A percentile compares a stretch with the other conserved stretches of the same genome.
phyloP scores from a whole-genome alignment of 2,113 vertebrate genomes.

The Epinephelus lanceolatus region DNA sequence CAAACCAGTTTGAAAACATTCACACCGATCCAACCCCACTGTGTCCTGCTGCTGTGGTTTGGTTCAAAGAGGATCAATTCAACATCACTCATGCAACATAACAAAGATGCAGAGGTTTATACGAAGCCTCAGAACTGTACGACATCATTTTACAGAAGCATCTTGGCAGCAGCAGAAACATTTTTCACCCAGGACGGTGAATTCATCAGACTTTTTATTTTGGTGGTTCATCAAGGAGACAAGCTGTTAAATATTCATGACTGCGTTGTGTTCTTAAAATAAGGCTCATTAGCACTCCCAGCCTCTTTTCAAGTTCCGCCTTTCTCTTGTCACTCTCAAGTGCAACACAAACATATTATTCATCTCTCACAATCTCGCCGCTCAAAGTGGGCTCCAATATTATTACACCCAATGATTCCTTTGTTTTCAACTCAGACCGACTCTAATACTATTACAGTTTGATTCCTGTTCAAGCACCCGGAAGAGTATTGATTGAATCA shows the following conservation, averaged over 20 bases:
- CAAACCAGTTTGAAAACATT: no score
- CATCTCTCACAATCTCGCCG: slow-evolving; percentile 39
- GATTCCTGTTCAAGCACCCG: neutral
- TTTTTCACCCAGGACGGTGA: slow-evolving; percentile 58
- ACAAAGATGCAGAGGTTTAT: slow-evolving; percentile 6
- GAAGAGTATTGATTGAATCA: slow-evolving; percentile 28
- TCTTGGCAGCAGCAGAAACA: slow-evolving; percentile 25
- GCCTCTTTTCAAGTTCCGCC: slow-evolving; percentile 80
- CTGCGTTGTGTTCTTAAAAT: slow-evolving; percentile 83
- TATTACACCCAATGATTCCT: neutral
- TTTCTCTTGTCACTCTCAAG: slow-evolving; percentile 76
- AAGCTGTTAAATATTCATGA: slow-evolving; percentile 84
- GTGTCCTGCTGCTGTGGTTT: neutral
- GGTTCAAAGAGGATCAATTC: neutral
- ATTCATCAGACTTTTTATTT: slow-evolving; percentile 70
- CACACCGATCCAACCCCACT: no score
- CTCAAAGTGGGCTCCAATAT: slow-evolving; percentile 42
- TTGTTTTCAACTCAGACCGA: slow-evolving; percentile 16
- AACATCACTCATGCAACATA: neutral
- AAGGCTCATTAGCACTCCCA: slow-evolving; percentile 84
- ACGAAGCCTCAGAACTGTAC: neutral
- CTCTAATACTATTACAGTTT: neutral
- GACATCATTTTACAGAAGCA: neutral
- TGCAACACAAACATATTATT: slow-evolving; percentile 70
- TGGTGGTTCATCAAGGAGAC: slow-evolving; percentile 72